Conservation (phyloP, 2,113 vertebrate genomes). For the Colossoma macropomum region DNA sequence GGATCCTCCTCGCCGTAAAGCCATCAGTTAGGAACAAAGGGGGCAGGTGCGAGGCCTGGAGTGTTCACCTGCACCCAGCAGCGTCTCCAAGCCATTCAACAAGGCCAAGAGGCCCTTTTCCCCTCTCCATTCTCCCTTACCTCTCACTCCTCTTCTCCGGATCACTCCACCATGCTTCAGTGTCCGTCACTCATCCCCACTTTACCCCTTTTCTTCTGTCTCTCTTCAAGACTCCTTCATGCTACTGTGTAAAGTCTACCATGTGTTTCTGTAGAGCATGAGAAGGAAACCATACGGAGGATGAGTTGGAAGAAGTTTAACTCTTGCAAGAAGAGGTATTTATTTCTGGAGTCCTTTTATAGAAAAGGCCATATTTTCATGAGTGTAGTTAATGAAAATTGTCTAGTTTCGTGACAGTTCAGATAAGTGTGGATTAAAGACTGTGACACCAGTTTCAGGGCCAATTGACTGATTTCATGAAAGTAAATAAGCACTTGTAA, state of each 20-base stretch:
- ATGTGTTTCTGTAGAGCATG: not conserved
- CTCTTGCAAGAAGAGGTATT: not conserved
- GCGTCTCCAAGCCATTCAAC: slow-evolving; percentile 70
- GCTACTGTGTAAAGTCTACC: not conserved
- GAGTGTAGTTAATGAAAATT: too few species aligned
- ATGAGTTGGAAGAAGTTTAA: not conserved
- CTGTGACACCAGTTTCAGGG: not conserved
- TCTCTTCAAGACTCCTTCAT: not conserved
- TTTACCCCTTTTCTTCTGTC: not conserved
- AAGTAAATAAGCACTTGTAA: not conserved
- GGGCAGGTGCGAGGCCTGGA: slow-evolving; percentile 77
- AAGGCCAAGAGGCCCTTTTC: slow-evolving; percentile 73
- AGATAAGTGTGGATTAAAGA: too few species aligned
- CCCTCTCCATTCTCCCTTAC: slow-evolving; percentile 53
- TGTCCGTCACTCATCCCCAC: slow-evolving; percentile 1
- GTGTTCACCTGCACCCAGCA: slow-evolving; percentile 81
- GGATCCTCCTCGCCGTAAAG: slow-evolving; percentile 77
- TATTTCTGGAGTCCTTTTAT: too few species aligned
- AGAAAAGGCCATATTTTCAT: too few species aligned
- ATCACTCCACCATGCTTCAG: slow-evolving; percentile 13
- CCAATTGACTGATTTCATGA: not conserved
- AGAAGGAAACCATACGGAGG: not conserved
- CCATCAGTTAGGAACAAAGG: slow-evolving; percentile 79
- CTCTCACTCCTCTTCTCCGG: not conserved
- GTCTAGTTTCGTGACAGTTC: too few species aligned